These are phyloP conservation scores for Enteromius anoplus DNA, from an alignment of 2,797 vertebrate species.

Conservation along the genomic window DNA sequence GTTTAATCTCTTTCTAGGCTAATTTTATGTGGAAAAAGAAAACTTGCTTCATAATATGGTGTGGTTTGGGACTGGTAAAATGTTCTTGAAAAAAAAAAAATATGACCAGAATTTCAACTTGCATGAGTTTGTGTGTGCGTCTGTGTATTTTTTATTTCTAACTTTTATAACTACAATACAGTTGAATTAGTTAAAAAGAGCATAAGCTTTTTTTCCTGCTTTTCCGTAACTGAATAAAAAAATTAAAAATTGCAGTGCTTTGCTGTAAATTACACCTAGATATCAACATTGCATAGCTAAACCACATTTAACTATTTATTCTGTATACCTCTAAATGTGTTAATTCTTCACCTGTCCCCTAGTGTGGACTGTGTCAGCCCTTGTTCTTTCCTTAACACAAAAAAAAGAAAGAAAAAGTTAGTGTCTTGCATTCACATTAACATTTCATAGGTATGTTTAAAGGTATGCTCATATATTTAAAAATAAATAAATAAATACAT, in stretches of 20 bases:
- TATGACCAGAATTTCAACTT: too few species aligned
- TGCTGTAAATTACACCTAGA: neutral
- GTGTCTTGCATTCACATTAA: neutral
- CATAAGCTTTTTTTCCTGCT: neutral
- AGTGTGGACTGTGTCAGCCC: conserved; percentile 59
- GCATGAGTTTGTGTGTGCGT: too few species aligned
- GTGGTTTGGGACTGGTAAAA: too few species aligned
- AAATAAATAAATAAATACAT: neutral
- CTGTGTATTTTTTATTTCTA: too few species aligned
- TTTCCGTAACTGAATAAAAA: too few species aligned
- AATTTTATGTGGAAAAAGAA: too few species aligned
- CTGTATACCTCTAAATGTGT: conserved; percentile 69
- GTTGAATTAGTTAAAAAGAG: conserved; percentile 3
- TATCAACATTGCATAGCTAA: neutral
- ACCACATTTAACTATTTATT: neutral
- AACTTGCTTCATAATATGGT: too few species aligned
- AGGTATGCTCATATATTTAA: neutral
- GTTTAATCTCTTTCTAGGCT: too few species aligned
- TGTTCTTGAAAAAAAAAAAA: too few species aligned
- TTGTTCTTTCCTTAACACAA: conserved; percentile 31
- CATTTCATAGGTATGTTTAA: neutral
- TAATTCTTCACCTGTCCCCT: conserved; percentile 59
- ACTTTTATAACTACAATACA: neutral
- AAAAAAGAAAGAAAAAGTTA: conserved; percentile 31
- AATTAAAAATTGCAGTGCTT: neutral